Evolutionary conservation across 2,113 vertebrate species (phyloP), one percentile per base, ranked within the genome.

Genomic region (Petromus typicus): DNA sequence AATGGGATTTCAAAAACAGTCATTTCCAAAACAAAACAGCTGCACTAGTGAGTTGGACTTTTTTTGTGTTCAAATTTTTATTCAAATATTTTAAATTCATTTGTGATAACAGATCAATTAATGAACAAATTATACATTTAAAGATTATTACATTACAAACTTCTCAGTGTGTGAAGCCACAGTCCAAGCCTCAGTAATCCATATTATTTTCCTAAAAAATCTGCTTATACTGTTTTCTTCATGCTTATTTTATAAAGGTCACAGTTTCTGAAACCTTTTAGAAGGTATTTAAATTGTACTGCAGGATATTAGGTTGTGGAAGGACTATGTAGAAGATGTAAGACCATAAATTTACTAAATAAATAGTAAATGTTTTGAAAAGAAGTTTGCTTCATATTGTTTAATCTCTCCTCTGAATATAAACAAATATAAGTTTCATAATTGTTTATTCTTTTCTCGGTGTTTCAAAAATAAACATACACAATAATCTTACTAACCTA

Each of bases 1-100:
- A 99, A 99, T 96, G 66, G 97, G 98, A 98, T 98, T 94, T 89
- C n/a, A n/a, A n/a, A n/a, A n/a, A n/a, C n/a, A n/a, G n/a, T n/a
- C n/a, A n/a, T n/a, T n/a, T n/a, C 90, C 94, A 98, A 97, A 99
- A 97, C 95, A 98, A 98, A 99, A 99, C 97, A 98, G 98, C 97
- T 98, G 95, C 83, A 93, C 84, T 95, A 97, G 92, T 97, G 87
- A 97, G 95, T 96, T 93, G 84, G 87, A 95, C 66, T 97, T 98
- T 40, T 75, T 97, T 96, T 96, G 66, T n/a, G n/a, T n/a, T n/a
- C 81, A 97, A 98, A 98, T 64, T 96, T 98, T 96, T 90, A 4
- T 85, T 89, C 34, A 91, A 0, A 3, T 93, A 0, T 59, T 79
- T 66, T 91, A 96, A 98, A 98, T 89, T 59, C 78, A 97, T 95